Evolutionary conservation across 2,797 vertebrate species (phyloP).

Genomic region (Chelonia mydas): DNA sequence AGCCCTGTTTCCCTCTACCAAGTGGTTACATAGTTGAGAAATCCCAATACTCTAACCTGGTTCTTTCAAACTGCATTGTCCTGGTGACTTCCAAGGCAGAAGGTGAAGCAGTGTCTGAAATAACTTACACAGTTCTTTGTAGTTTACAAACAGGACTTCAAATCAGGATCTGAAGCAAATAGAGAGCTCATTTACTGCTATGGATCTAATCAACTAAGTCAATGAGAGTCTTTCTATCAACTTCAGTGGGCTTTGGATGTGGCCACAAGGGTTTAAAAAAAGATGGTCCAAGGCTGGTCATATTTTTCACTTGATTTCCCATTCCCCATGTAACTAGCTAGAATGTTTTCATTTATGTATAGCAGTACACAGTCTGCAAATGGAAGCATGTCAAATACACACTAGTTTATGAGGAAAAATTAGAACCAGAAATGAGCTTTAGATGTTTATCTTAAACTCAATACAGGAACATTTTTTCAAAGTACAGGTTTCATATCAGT

Average conservation of each 20-base stretch:
- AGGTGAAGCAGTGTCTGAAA: not conserved
- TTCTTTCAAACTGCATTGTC: not conserved
- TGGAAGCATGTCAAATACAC: not conserved
- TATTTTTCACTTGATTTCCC: not conserved
- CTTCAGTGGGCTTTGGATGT: not conserved
- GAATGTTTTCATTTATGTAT: not conserved
- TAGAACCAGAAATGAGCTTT: not conserved
- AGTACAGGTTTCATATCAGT: not conserved
- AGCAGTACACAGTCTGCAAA: not conserved
- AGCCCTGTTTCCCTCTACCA: not conserved
- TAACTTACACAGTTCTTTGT: not conserved
- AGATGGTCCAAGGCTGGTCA: not conserved
- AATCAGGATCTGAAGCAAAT: not conserved
- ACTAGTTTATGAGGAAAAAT: slow-evolving; percentile 14
- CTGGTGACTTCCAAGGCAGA: not conserved
- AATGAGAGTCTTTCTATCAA: not conserved
- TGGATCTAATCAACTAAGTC: not conserved
- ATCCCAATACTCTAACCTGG: not conserved
- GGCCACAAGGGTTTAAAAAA: not conserved
- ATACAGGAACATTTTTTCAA: not conserved
- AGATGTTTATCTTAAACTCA: slow-evolving; percentile 23
- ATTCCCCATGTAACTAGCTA: not conserved
- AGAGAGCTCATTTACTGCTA: not conserved
- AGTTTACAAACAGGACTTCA: not conserved
- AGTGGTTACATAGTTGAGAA: not conserved